A percentile compares a stretch with the other conserved stretches of the same genome.
Conservation (phyloP, 2,113 vertebrate genomes). For the Lanius ludovicianus region DNA sequence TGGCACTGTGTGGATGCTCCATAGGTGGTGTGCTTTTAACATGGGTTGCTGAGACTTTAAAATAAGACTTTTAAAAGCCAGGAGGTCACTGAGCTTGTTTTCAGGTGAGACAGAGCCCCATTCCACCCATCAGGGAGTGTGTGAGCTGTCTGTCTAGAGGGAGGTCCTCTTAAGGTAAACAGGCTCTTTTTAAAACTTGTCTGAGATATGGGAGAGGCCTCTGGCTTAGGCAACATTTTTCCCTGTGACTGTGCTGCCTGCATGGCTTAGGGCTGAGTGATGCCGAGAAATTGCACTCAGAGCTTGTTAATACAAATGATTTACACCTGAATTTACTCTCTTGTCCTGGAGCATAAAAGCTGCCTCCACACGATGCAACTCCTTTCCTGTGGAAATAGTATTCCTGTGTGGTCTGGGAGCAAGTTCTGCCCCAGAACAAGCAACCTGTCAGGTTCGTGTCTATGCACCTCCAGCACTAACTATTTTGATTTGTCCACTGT, state of each 20-base stretch:
- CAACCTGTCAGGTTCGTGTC: neutral
- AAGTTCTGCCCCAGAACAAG: neutral
- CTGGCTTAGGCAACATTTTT: neutral
- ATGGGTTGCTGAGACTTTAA: fast-evolving
- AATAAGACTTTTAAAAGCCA: neutral
- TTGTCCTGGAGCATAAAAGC: conserved; percentile 15
- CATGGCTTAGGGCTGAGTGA: neutral
- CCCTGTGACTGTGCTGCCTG: neutral
- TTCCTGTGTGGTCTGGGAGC: neutral
- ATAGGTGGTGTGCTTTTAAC: neutral
- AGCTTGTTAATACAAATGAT: conserved; percentile 36
- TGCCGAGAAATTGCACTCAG: neutral
- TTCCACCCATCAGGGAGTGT: neutral
- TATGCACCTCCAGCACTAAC: neutral
- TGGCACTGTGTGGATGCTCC: neutral
- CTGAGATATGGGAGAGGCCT: conserved; percentile 4
- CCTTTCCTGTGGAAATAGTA: neutral
- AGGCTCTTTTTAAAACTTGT: neutral
- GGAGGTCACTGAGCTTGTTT: neutral
- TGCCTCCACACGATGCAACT: neutral
- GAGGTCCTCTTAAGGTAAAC: neutral
- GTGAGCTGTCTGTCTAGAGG: neutral
- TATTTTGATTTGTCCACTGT: neutral
- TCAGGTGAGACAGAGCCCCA: neutral
- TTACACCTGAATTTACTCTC: conserved; percentile 32